Conservation (phyloP, 2,888 invertebrate species). For the Polymixis flavicincta region DNA sequence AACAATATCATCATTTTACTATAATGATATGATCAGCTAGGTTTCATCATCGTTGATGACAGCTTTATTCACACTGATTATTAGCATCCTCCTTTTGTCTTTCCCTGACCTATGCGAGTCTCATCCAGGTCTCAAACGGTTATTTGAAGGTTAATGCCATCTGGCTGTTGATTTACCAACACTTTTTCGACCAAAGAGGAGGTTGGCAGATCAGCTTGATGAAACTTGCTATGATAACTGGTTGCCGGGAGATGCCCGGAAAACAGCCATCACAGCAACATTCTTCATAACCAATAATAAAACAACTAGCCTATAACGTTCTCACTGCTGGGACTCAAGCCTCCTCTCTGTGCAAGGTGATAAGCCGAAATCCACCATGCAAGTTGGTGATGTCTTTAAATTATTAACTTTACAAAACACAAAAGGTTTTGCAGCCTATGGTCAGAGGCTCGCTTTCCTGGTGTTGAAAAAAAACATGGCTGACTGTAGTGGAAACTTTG, state of each 20-base stretch:
- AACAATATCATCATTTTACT: constrained; percentile 53
- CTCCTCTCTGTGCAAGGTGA: background rate
- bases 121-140: background rate
- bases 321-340: background rate
- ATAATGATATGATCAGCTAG: no score
- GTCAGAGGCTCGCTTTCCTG: no score
- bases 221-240: background rate
- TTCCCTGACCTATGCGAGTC: background rate
- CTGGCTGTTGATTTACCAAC: no score
- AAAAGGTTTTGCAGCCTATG: background rate
- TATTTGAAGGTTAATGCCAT: no score
- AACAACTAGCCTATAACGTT: background rate
- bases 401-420: background rate
- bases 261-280: background rate
- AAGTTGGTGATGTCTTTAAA: background rate
- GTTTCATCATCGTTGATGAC: no score
- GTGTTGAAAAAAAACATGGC: no score
- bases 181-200: background rate
- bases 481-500: background rate
- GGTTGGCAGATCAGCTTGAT: background rate
- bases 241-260: background rate
- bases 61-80: no score
- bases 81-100: background rate
- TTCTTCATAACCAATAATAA: background rate
- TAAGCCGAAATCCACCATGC: background rate